Evolutionary conservation across 2,113 vertebrate species (phyloP).

Genomic region (Cochlearius cochlearius): DNA sequence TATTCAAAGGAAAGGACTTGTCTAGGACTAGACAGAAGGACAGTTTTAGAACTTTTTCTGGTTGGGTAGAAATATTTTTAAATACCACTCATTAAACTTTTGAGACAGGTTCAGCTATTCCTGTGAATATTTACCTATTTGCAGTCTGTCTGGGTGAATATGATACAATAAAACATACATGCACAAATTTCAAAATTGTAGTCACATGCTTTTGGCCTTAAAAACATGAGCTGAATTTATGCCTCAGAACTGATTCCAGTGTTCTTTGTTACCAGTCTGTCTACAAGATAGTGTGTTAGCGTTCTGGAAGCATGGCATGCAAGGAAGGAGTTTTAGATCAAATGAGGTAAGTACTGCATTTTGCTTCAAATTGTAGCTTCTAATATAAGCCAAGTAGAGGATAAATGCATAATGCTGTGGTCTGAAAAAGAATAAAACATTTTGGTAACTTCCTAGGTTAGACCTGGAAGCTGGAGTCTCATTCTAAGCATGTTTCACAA

Average conservation of each 20-base stretch:
- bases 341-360: constrained; percentile 85
- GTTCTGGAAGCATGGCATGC: constrained; percentile 98
- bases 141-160: not conserved
- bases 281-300: constrained; percentile 96
- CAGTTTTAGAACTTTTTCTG: not conserved
- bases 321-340: constrained; percentile 95
- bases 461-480: not conserved
- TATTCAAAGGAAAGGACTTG: not conserved
- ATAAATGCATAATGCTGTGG: not conserved
- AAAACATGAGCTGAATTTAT: not conserved
- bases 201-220: not conserved
- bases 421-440: not conserved
- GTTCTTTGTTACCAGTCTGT: constrained; percentile 83
- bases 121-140: not conserved
- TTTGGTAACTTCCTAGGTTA: not conserved
- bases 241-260: not conserved
- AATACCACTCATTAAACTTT: not conserved
- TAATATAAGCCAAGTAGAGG: not conserved
- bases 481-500: not conserved
- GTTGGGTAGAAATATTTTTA: not conserved
- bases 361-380: not conserved
- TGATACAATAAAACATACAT: not conserved
- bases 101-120: not conserved
- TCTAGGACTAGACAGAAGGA: not conserved
- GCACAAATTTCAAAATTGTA: not conserved